Base-by-base conservation (phyloP, 1,140 invertebrate genomes). In the Triops longicaudatus region DNA sequence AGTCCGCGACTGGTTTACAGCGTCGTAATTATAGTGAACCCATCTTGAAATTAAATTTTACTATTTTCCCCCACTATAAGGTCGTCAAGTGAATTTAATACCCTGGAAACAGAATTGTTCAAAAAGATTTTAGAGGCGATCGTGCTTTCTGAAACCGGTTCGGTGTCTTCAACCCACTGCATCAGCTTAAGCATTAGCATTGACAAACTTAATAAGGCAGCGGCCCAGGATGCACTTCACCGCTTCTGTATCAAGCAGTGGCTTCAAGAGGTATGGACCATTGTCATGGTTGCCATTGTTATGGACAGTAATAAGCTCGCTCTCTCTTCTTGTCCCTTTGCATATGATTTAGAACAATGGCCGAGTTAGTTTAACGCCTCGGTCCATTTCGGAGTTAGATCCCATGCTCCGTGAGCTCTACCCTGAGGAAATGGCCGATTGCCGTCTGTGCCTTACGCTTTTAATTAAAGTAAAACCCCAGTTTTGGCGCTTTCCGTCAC, bases 101-200 rank as follows among this genome's bases (percentile, higher is more conserved):
- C 71, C 9, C 26, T 26, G 41, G 76, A 77, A 43, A 42, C 73
- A 26, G 72, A 73, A 10, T 72, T 77, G 5, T 77, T 77, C 41
- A 77, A 77, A 26, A 73, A 72, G 72, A 43, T 77, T 42, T 12
- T 77, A 71, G 73, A 77, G 50, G 72, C 37, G 42, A 73, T 77
- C n/a, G 28, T 77, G 6, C n/a, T 72, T 12, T 74, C 76, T 0
- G 72, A 42, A 22, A 26, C 28, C 41, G 72, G 76, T 11, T 73
- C 17, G 6, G 72, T 77, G 37, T 77, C 76, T 41, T 77, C 76
- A 27, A 77, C 44, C 26, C 72, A 77, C n/a, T 73, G 72, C 72
- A 37, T 77, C 11, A 77, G 73, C 26, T 44, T 73, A 9, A 73
- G 71, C 10, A 42, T 27, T n/a, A 14, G 73, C 42, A 73, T 77